These are phyloP conservation scores for Cydia fagiglandana DNA, from an alignment of 1,140 invertebrate species.

Conservation along the genomic window DNA sequence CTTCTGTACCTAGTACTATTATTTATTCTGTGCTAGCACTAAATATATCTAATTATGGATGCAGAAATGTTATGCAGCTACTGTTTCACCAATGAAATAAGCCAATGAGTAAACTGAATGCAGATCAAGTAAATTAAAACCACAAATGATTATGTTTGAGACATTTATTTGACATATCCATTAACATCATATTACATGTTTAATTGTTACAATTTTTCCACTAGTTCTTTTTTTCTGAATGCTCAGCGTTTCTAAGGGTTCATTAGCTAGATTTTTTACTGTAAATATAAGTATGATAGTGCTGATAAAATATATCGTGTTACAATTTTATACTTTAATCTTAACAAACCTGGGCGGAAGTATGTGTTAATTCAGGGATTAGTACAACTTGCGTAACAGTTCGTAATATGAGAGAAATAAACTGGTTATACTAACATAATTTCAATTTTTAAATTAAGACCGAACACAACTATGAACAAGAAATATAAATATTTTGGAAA, in stretches of 20 bases:
- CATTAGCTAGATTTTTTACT: slow-evolving; percentile 9
- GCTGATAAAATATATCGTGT: background rate
- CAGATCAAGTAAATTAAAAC: background rate
- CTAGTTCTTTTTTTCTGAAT: slow-evolving; percentile 25
- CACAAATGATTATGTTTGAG: slow-evolving; percentile 46
- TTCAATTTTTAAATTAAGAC: background rate
- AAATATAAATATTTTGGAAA: too few relatives aligned
- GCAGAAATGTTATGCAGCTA: too few relatives aligned
- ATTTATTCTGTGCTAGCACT: too few relatives aligned
- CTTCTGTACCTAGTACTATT: too few relatives aligned
- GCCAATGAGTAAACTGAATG: too few relatives aligned
- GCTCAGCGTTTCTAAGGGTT: slow-evolving; percentile 9
- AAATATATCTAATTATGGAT: too few relatives aligned
- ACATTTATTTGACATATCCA: slow-evolving; percentile 69
- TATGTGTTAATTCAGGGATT: background rate
- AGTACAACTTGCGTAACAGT: background rate
- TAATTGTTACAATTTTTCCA: slow-evolving; percentile 4
- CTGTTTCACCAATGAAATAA: too few relatives aligned
- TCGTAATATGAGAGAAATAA: background rate
- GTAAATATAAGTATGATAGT: slow-evolving; percentile 14
- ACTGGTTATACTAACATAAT: background rate
- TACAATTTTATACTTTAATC: background rate
- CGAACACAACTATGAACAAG: background rate
- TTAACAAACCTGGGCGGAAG: background rate
- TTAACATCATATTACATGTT: slow-evolving; percentile 61